A percentile compares a stretch with the other conserved stretches of the same genome.
These are phyloP conservation scores for Cassiopea andromeda DNA, from an alignment of 30 jellyfish, hydroid and myxozoan species.

Conservation along the genomic window DNA sequence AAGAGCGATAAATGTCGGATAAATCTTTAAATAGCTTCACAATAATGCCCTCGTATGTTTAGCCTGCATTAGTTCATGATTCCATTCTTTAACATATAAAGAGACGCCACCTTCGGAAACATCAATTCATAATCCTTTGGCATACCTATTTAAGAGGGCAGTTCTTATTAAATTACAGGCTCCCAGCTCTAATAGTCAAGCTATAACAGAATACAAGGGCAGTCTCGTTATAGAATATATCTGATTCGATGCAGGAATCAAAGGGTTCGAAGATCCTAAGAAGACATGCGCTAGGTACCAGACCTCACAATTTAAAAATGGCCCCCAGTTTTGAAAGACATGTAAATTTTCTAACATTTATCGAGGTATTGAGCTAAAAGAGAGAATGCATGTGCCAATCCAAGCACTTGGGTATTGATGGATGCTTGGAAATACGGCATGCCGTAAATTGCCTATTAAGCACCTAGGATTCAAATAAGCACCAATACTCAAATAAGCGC, in stretches of 20 bases:
- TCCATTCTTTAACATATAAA: neutral
- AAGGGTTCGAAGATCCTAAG: neutral
- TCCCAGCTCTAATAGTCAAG: neutral
- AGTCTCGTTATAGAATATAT: no score
- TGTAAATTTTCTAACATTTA: no score
- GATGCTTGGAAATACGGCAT: no score
- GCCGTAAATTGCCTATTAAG: no score
- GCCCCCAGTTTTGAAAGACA: neutral
- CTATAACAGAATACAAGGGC: neutral
- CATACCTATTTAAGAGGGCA: neutral
- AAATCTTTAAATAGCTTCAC: neutral
- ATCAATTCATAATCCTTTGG: neutral
- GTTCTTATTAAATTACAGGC: neutral
- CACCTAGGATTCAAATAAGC: no score
- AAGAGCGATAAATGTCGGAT: neutral
- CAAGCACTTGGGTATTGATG: no score
- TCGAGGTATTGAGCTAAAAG: no score
- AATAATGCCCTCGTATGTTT: neutral
- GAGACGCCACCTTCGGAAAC: slow-evolving; percentile 4
- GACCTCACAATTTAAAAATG: neutral
- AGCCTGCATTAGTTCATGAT: neutral
- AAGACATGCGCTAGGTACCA: neutral
- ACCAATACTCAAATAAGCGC: no score
- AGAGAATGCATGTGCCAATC: no score
- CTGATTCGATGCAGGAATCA: neutral